A percentile compares a stretch with the other conserved stretches of the same genome.
phyloP scores from a whole-genome alignment of 2,888 invertebrate genomes.

The Eudemis profundana region DNA sequence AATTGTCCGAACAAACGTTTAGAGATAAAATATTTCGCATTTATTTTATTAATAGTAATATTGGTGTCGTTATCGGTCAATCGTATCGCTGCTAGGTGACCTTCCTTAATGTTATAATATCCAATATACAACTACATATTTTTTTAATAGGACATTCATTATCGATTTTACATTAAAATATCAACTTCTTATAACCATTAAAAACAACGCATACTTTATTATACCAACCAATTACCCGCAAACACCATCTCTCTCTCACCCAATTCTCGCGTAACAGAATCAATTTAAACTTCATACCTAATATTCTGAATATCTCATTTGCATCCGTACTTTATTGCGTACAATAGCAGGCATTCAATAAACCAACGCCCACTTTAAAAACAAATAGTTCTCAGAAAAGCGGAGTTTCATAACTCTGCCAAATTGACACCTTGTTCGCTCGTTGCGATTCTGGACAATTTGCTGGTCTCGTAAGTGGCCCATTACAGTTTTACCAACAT shows the following conservation, averaged over 20 bases:
- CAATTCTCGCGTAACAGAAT: slow-evolving; percentile 25
- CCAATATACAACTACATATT: too few species aligned
- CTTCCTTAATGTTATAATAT: too few species aligned
- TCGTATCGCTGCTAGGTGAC: too few species aligned
- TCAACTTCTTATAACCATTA: not conserved
- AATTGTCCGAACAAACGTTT: too few species aligned
- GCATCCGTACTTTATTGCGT: slow-evolving; percentile 30
- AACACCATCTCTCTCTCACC: not conserved
- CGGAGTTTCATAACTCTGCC: slow-evolving; percentile 82
- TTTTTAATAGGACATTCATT: too few species aligned
- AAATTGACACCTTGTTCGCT: slow-evolving; percentile 84
- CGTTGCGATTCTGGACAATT: slow-evolving; percentile 81
- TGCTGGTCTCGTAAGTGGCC: slow-evolving; percentile 82
- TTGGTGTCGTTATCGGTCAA: too few species aligned
- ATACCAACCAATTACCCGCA: slow-evolving; percentile 16
- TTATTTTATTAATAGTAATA: too few species aligned
- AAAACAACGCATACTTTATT: not conserved
- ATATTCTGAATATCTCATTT: slow-evolving; percentile 31
- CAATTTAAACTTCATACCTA: slow-evolving; percentile 33
- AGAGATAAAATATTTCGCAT: too few species aligned
- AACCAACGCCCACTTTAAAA: slow-evolving; percentile 76
- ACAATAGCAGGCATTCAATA: slow-evolving; percentile 63
- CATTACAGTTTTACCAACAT: slow-evolving; percentile 73
- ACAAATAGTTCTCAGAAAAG: slow-evolving; percentile 82
- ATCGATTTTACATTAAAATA: too few species aligned